Conservation (phyloP, 2,113 vertebrate species). For the Mastomys coucha region DNA sequence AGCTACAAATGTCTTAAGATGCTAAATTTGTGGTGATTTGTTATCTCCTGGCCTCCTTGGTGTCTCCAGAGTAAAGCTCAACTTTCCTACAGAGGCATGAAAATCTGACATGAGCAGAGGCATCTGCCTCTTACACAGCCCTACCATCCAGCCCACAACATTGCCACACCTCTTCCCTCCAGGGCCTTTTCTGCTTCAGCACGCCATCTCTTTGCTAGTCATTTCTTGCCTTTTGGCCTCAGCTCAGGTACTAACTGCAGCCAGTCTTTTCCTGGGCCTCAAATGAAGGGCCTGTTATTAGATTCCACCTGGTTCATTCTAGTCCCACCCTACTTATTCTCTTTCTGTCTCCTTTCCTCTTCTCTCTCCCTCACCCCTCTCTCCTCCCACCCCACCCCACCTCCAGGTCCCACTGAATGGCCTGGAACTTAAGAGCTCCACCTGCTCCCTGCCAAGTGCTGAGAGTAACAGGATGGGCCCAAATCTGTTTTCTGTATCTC, state of each 20-base stretch:
- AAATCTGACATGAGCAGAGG: not conserved
- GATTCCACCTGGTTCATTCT: not conserved
- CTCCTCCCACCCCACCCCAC: not conserved
- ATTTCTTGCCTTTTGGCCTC: not conserved
- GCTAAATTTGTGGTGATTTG: not conserved
- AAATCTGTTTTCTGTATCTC: not conserved
- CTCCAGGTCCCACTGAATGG: not conserved
- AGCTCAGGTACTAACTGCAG: not conserved
- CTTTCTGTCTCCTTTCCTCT: not conserved
- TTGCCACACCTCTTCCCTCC: not conserved
- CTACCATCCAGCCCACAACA: not conserved
- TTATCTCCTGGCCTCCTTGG: not conserved
- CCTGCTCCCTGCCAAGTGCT: not conserved
- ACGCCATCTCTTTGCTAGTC: slow-evolving; percentile 4
- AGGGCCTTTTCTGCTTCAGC: not conserved
- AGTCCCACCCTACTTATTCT: not conserved
- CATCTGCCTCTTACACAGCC: not conserved
- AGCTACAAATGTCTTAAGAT: not conserved
- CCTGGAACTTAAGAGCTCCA: not conserved
- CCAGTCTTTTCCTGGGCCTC: not conserved
- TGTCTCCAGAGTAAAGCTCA: not conserved
- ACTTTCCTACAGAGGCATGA: not conserved
- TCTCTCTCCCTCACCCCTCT: fast-evolving
- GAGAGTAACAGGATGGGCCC: not conserved
- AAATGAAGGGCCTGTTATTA: not conserved